These are phyloP conservation scores for Campaea margaritaria DNA, from an alignment of 2,888 invertebrate genomes.

Conservation along the genomic window DNA sequence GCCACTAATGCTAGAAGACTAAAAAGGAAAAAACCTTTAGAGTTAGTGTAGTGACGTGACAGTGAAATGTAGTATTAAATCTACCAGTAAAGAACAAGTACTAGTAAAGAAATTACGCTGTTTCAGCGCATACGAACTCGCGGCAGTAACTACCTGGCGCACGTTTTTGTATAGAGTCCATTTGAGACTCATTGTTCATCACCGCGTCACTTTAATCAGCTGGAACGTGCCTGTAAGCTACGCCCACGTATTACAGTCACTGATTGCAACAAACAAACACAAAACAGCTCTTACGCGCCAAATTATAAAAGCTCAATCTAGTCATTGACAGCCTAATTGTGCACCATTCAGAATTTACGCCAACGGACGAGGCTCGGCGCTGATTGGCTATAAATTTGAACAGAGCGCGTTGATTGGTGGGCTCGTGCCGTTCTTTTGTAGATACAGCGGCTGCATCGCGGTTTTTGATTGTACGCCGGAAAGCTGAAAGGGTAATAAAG, in stretches of 20 bases:
- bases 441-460: conserved; percentile 33
- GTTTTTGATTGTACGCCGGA: conserved; percentile 23
- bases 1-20: too few relatives aligned
- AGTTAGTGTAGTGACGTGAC: too few relatives aligned
- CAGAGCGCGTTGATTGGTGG: conserved; percentile 60
- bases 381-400: conserved; percentile 73
- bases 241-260: not conserved
- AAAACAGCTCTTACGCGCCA: conserved; percentile 28
- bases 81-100: too few relatives aligned
- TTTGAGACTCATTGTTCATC: too few relatives aligned
- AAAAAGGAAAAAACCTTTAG: too few relatives aligned
- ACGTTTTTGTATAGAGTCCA: too few relatives aligned
- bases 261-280: conserved; percentile 24
- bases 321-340: conserved; percentile 60
- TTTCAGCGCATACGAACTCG: too few relatives aligned
- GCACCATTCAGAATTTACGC: conserved; percentile 61
- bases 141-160: too few relatives aligned
- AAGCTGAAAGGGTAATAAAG: not conserved
- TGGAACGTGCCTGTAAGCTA: not conserved
- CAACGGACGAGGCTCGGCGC: conserved; percentile 48
- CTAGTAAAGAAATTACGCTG: too few relatives aligned
- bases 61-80: too few relatives aligned
- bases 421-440: conserved; percentile 52
- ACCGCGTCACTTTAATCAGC: too few relatives aligned
- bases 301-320: conserved; percentile 42